These are phyloP conservation scores for Aphodius granarius DNA, from an alignment of 2,888 invertebrate species.

Conservation along the genomic window DNA sequence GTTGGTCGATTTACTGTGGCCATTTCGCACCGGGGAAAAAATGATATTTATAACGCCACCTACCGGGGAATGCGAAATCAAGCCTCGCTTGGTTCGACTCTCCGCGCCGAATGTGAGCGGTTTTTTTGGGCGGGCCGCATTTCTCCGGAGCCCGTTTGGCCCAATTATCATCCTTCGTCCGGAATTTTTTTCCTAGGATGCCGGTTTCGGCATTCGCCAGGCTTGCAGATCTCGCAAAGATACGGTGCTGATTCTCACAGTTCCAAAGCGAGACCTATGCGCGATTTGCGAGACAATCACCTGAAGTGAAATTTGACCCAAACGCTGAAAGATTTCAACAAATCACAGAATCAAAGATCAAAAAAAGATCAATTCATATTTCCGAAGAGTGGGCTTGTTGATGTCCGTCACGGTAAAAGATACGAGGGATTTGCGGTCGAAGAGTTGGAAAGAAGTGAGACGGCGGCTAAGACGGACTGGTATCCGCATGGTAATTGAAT, in stretches of 20 bases:
- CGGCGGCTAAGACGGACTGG: too few species aligned
- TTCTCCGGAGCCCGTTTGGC: neutral
- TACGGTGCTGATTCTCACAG: neutral
- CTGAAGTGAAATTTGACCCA: too few species aligned
- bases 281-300: neutral
- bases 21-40: constrained; percentile 8
- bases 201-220: neutral
- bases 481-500: neutral
- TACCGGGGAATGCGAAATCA: constrained; percentile 6
- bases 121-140: constrained; percentile 5
- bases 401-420: neutral
- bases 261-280: neutral
- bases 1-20: neutral
- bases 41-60: constrained; percentile 14
- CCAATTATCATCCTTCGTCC: constrained; percentile 2
- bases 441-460: too few species aligned
- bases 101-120: constrained; percentile 5
- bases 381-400: neutral
- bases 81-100: neutral
- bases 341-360: too few species aligned
- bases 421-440: neutral
- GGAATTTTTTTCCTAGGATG: neutral
- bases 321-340: too few species aligned
- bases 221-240: neutral
- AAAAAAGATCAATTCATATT: neutral